Percentiles rank a stretch among this genome's conserved stretches.
These are phyloP conservation scores for Chloropsis hardwickii DNA, from an alignment of 2,113 vertebrate genomes.

Conservation along the genomic window DNA sequence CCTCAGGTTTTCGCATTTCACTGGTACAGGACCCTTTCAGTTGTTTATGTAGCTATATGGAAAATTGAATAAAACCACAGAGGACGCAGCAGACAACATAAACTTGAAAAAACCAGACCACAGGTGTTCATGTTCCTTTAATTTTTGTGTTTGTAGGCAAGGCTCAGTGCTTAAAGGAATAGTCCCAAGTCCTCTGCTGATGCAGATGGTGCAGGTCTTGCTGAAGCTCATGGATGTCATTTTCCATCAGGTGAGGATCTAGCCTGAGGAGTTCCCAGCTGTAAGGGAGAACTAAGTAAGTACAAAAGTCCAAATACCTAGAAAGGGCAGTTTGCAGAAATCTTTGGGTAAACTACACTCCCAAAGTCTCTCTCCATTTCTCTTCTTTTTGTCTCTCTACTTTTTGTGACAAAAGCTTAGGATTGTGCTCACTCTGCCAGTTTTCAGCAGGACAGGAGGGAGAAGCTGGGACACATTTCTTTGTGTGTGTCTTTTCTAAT, in stretches of 20 bases:
- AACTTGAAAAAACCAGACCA: neutral
- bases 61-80: neutral
- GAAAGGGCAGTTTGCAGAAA: neutral
- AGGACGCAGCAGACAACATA: neutral
- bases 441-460: neutral
- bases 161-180: neutral
- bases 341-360: neutral
- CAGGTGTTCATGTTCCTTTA: neutral
- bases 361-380: neutral
- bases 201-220: neutral
- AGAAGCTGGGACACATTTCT: neutral
- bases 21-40: neutral
- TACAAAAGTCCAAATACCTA: neutral
- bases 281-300: neutral
- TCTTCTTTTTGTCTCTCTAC: neutral
- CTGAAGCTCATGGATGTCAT: neutral
- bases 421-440: neutral
- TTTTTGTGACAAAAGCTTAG: neutral
- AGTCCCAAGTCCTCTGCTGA: neutral
- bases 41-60: neutral
- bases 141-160: constrained; percentile 5
- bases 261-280: neutral
- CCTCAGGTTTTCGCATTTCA: neutral
- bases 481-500: neutral
- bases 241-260: neutral